Evolutionary conservation across 2,797 vertebrate species (phyloP).

Genomic region (Rousettus madagascariensis): DNA sequence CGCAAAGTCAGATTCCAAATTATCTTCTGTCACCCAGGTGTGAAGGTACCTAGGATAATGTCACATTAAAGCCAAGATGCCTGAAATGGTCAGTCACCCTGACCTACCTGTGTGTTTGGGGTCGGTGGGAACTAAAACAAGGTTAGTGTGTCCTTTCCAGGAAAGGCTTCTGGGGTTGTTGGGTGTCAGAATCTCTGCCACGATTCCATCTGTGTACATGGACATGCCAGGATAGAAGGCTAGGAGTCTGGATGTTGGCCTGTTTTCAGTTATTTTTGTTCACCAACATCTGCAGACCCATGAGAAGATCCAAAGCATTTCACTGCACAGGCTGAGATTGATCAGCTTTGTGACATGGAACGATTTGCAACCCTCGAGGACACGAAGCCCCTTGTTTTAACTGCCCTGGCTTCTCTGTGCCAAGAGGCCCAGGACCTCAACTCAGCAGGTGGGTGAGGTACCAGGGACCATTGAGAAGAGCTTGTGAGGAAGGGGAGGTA

Average conservation of each 20-base stretch:
- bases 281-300: background rate
- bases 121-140: background rate
- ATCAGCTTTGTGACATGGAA: background rate
- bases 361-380: background rate
- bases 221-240: background rate
- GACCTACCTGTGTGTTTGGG: background rate
- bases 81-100: accelerated
- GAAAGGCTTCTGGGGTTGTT: background rate
- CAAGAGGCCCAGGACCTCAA: background rate
- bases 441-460: background rate
- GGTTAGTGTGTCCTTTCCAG: background rate
- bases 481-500: background rate
- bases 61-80: background rate
- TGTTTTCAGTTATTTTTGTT: background rate
- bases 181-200: background rate
- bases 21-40: background rate
- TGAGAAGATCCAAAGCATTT: background rate
- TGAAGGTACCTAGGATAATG: background rate
- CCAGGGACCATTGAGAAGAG: accelerated
- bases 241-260: background rate
- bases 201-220: background rate
- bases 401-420: background rate
- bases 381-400: background rate
- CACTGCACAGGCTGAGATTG: background rate
- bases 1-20: background rate